Percentiles rank a stretch among this genome's conserved stretches.
Evolutionary conservation across 2,888 invertebrate species (phyloP).

Genomic region (Cataglyphis cursor): DNA sequence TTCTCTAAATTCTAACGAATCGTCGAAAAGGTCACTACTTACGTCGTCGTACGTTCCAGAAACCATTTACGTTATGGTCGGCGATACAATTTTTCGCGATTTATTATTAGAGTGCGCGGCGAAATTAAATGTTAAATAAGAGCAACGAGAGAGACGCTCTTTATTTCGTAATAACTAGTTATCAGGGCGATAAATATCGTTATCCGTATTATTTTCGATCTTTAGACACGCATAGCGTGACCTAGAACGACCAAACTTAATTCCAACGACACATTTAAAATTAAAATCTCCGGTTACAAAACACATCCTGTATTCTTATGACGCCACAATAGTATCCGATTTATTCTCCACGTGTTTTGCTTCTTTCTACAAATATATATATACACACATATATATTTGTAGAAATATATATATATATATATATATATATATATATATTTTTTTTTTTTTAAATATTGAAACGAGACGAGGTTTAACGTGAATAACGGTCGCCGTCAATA

Average conservation of each 20-base stretch:
- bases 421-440: background rate
- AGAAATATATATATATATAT: background rate
- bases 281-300: background rate
- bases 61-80: conserved; percentile 29
- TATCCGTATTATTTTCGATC: background rate
- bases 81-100: conserved; percentile 31
- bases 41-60: conserved; percentile 41
- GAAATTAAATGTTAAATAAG: background rate
- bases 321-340: background rate
- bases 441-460: conserved; percentile 16
- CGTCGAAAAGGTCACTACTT: conserved; percentile 50
- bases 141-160: background rate
- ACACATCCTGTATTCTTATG: background rate
- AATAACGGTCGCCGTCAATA: conserved; percentile 32
- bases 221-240: background rate
- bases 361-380: background rate
- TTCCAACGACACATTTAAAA: background rate
- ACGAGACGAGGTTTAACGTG: background rate
- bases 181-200: background rate
- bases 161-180: conserved; percentile 1
- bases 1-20: conserved; percentile 54
- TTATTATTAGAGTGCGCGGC: conserved; percentile 24
- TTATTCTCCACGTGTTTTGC: background rate
- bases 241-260: background rate
- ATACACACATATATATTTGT: no score